Evolutionary conservation across 2,888 invertebrate genomes (phyloP), one percentile per base, ranked within the genome.

Genomic region (Cataglyphis rosenhaueri): DNA sequence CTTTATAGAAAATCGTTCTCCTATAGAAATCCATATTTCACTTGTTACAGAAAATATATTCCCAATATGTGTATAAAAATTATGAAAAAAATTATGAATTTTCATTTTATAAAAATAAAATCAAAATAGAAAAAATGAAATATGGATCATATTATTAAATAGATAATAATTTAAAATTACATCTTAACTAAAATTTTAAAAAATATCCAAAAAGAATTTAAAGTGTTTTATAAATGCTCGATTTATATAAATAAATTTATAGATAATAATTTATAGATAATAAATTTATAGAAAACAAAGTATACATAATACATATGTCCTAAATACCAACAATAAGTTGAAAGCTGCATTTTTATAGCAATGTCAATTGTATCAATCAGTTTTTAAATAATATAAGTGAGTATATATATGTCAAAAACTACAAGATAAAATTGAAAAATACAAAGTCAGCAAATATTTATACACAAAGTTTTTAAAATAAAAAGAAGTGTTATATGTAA

Each of bases 341-440:
- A 35, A 3, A 21, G 35, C n/a, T 18, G 2, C 8, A 52, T 8
- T 48, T n/a, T 71, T 38, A 41, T 10, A 12, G 25, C 25, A 18
- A 18, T 38, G 8, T 35, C 35, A 25, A 25, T 57, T 57, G 25
- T 18, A 18, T 32, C 32, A 35, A 10, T 6, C 48, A 12, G 15
- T 35, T 55, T 35, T 55, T 2, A 68, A 44, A 44, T 32, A 44
- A 44, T 32, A 68, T 52, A 59, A 73, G 15, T 21, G 3, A 62
- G n/a, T 41, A 38, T 25, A 73, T 29, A 71, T 52, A n/a, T 52
- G n/a, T 52, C 6, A 21, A n/a, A 57, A 61, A 78, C 44, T 78
- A 0, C 15, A 21, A n/a, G 29, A 35, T 52, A 59, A 4, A 57
- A 35, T 44, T 21, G 9, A 12, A n/a, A 52, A 12, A 21, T 18